Evolutionary conservation across 1,140 invertebrate genomes (phyloP), one percentile per base, ranked within the genome.

Genomic region (Cylas formicarius): DNA sequence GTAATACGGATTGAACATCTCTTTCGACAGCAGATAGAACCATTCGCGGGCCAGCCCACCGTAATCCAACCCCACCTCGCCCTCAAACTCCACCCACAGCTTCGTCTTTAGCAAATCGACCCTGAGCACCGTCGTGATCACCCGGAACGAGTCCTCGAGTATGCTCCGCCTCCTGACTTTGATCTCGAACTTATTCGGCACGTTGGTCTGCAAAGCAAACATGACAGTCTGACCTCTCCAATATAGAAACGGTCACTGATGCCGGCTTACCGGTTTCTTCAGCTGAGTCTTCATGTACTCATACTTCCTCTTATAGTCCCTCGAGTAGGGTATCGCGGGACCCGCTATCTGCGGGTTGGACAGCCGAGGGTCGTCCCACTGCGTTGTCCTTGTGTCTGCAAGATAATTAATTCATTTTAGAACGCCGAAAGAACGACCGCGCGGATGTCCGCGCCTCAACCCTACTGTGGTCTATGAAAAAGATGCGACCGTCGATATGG

Each of bases 1-100:
- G 69, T 99, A 99, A 64, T 98, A 98, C 1, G 95, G 95, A 73
- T 98, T 98, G 67, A 98, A 98, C 92, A 98, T 97, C 77, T 99
- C 94, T 70, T 96, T 96, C 1, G 93, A 97, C 18, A 99, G 70
- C 19, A 98, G 75, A 73, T 96, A 98, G 73, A 98, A 99, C 91
- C 93, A 98, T 75, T 99, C 95, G 50, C 91, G 74, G 11, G 90
- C 90, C 31, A 98, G 77, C 39, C 96, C 96, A 47, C 96, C 95
- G 68, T 99, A 99, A 73, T 99, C 96, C 21, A 97, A 72, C 2
- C 95, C 94, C 41, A 92, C 84, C 74, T 98, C 95, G 13, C 90
- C 89, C 64, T 97, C 92, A 72, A 99, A 98, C 70, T 98, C 94
- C 23, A 99, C 86, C 95, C 94, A 98, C 38, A 99, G 70, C 71